Percentiles rank a stretch among this genome's conserved stretches.
Conservation (phyloP, 2,888 invertebrate species). For the Fragum whitleyi region DNA sequence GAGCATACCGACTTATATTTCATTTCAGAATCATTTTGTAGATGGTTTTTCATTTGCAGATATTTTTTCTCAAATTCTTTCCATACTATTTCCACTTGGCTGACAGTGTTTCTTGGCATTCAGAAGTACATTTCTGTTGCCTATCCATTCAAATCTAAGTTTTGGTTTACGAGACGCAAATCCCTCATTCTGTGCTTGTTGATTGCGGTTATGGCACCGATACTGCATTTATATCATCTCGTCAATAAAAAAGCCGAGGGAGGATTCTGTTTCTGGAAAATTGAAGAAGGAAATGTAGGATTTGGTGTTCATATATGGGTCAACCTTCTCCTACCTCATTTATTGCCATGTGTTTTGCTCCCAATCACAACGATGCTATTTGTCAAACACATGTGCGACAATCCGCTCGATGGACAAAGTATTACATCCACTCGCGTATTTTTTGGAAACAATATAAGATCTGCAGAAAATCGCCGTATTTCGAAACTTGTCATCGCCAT, state of each 20-base stretch:
- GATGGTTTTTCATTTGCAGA: slow-evolving; percentile 26
- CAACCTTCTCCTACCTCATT: slow-evolving; percentile 20
- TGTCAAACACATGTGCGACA: neutral
- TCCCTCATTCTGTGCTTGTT: neutral
- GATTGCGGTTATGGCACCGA: slow-evolving; percentile 28
- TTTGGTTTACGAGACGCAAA: slow-evolving; percentile 15
- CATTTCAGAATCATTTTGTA: slow-evolving; percentile 11
- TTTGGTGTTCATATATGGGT: slow-evolving; percentile 23
- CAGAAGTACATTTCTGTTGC: slow-evolving; percentile 56
- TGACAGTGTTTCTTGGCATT: slow-evolving; percentile 56
- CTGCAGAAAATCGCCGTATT: slow-evolving; percentile 38
- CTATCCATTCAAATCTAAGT: slow-evolving; percentile 36
- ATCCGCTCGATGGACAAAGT: too few relatives aligned
- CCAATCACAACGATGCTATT: slow-evolving; percentile 45
- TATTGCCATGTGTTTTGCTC: slow-evolving; percentile 50
- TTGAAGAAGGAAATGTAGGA: neutral
- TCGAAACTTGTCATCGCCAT: slow-evolving; percentile 52
- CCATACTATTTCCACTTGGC: slow-evolving; percentile 61
- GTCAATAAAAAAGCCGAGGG: slow-evolving; percentile 24
- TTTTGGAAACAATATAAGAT: neutral
- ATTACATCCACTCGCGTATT: too few relatives aligned
- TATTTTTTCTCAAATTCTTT: slow-evolving; percentile 47
- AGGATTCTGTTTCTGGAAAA: slow-evolving; percentile 22
- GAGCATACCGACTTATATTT: neutral
- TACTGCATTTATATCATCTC: slow-evolving; percentile 38